phyloP scores from a whole-genome alignment of 2,888 invertebrate species.

The Drosophila neonasuta region DNA sequence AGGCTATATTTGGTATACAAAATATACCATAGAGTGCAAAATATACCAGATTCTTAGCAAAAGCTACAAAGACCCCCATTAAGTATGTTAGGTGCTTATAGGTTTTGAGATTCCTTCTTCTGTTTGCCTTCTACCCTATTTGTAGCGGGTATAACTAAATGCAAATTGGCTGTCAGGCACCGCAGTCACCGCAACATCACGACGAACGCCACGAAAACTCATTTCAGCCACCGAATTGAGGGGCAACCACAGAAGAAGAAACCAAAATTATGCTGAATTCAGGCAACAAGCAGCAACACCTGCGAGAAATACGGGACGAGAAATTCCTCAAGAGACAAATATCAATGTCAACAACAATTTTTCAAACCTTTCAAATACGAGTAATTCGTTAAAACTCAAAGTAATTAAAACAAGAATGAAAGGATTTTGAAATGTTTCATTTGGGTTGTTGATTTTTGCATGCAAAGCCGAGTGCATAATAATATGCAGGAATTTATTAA shows the following conservation, averaged over 20 bases:
- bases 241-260: constrained; percentile 50
- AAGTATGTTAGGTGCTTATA: no score
- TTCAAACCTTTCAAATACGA: neutral
- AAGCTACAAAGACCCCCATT: no score
- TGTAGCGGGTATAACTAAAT: constrained; percentile 52
- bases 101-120: no score
- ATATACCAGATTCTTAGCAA: no score
- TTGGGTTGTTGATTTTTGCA: constrained; percentile 14
- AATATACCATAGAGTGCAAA: no score
- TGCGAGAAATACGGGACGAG: constrained; percentile 3
- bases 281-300: constrained; percentile 40
- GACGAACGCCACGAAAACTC: constrained; percentile 60
- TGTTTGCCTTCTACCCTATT: no score
- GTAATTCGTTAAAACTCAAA: neutral
- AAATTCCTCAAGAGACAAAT: neutral
- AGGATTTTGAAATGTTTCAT: constrained; percentile 3
- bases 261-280: constrained; percentile 57
- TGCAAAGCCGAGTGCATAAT: constrained; percentile 19
- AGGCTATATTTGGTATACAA: no score
- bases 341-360: neutral
- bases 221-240: constrained; percentile 54
- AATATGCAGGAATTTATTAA: constrained; percentile 40
- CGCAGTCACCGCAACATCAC: constrained; percentile 64
- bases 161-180: constrained; percentile 67
- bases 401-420: constrained; percentile 1